Base-by-base conservation (phyloP, 2,888 invertebrate genomes). In the Andrena flavipes region DNA sequence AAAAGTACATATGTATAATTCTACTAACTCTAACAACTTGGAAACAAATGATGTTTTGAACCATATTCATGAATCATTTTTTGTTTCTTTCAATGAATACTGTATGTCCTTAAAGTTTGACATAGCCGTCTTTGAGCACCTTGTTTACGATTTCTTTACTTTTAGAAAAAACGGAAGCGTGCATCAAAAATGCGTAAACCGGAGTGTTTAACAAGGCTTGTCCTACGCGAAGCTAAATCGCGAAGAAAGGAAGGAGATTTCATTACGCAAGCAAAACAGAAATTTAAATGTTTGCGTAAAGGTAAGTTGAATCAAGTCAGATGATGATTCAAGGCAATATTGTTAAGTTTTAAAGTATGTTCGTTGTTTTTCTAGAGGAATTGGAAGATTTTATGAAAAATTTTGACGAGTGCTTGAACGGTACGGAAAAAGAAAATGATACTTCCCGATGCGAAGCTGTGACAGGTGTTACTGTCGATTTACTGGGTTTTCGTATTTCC, bases 161-260 rank as follows among this genome's bases (percentile, higher is more conserved):
- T 80, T 8, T 59, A 91, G 91, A 82, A 78, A 7, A 92, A 91
- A 70, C 88, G 86, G 10, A 91, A 92, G 42, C 33, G 68, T 16
- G 8, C 48, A 49, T 68, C 77, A n/a, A 63, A 48, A 16, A 30
- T 49, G 2, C 20, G 48, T 2, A 89, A 86, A 23, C 72, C 73
- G 7, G 70, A 84, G 10, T 73, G 70, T 30, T 35, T 89, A 51
- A 83, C 88, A 26, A 84, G 84, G 23, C 81, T 88, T 20, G 64
- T 86, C 3, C 70, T 83, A 35, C 76, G 78, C 16, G 91, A 92
- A 26, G 68, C 70, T 8, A 87, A 89, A 69, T 73, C 82, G 1
- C 78, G 48, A 4, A 89, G 88, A 29, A 91, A 88, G 63, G 77
- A 80, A 35, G 91, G 87, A 65, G 75, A 79, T 30, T 76, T 76